Evolutionary conservation across 2,113 vertebrate genomes (phyloP), one percentile per base, ranked within the genome.

Genomic region (Lasiurus borealis): DNA sequence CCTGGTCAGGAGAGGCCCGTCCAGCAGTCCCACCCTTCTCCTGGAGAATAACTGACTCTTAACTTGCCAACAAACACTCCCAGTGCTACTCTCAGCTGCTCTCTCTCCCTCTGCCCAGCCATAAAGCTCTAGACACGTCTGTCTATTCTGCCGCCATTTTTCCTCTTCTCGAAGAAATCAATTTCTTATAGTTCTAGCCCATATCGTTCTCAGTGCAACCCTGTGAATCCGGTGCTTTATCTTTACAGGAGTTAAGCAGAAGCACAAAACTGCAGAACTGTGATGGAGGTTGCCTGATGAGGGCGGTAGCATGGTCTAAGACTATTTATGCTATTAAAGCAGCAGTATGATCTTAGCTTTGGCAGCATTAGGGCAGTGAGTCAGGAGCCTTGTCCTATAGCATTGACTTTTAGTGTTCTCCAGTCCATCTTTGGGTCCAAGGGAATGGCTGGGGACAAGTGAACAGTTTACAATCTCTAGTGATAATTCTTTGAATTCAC

Each of bases 161-260:
- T 40, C 40, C 5, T 40, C 40, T 5, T 40, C 40, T 40, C 40
- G 40, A 40, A 40, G 40, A 40, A 40, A 40, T 40, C 40, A 40
- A 40, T 40, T 40, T 40, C 40, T 40, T 40, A 40, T 40, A 40
- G 40, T 40, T 40, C 40, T 40, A 40, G 40, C 34, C 31, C 31
- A n/a, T n/a, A 75, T 59, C 19, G 29, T 90, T 90, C 71, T 88
- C 12, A 52, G 80, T 76, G n/a, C 71, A 90, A 6, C 34, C 29
- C 10, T 2, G 1, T 29, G 31, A 86, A 36, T 40, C 6, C n/a
- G 11, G 3, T 57, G 59, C 27, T 73, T 75, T 95, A 52, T 91
- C 68, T 59, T 88, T 64, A 29, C 4, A 66, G 62, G 57, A 88
- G 36, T 48, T 81, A 66, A 82, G 31, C 16, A 81, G 66, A 13